Evolutionary conservation across 2,113 vertebrate genomes (phyloP), one percentile per base, ranked within the genome.

Genomic region (Rhinolophus sinicus): DNA sequence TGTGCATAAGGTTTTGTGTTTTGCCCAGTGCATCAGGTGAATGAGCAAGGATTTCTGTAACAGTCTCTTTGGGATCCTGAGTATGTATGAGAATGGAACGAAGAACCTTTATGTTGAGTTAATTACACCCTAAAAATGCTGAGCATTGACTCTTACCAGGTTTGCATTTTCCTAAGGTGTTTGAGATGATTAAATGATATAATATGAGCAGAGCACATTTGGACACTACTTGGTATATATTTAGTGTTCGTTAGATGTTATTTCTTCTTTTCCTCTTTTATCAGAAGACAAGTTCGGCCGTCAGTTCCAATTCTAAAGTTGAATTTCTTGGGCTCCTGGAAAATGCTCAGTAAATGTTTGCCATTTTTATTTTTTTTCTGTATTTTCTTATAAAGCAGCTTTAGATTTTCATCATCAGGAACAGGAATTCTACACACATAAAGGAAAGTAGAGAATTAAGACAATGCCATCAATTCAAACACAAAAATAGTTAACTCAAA

Each of bases 331-430:
- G 52, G 83, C 64, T 95, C 44, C 28, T 62, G 33, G 14, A 67
- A 96, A 80, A 47, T 65, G 12, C 13, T 90, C 78, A 24, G 0
- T 77, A 86, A 90, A 65, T 69, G 15, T 94, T 91, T 54, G 14
- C 52, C 52, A 18, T 54, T 54, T 5, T 54, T 54, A 4, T 54
- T 62, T 93, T 88, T 87, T 78, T 65, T 75, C 81, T 33, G 3
- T 88, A 30, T 70, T 72, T 96, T 91, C 33, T 77, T 70, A 60
- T 38, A 69, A 93, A 86, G 8, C 33, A 76, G 5, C 50, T 62
- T 95, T 73, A 75, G 18, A 44, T 91, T 91, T 93, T 75, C 22
- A 70, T 52, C 16, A n/a, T 73, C 72, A 88, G 44, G 60, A 87
- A 73, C 15, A 69, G 72, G 26, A 86, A 91, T 75, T 87, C 40